Evolutionary conservation across 2,113 vertebrate species (phyloP), one percentile per base, ranked within the genome.

Genomic region (Vidua macroura): DNA sequence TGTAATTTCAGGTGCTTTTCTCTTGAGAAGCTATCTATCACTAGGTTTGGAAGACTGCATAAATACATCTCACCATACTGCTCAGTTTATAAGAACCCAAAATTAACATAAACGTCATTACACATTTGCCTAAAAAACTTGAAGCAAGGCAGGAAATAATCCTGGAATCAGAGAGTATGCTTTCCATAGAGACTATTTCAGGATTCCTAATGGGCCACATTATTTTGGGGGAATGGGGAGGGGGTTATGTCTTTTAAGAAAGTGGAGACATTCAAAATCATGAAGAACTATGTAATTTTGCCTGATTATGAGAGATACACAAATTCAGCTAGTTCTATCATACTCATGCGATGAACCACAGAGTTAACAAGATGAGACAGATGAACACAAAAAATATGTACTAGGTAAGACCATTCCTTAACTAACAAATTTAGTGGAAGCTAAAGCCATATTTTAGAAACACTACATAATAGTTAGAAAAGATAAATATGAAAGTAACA

Each of bases 151-250:
- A 69, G 24, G 22, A 86, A n/a, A 81, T 56, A 49, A 83, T 44
- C 8, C 17, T 58, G 22, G 8, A 78, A 30, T 74, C 20, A 58
- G 18, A 68, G 11, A 72, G 13, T 28, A 67, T 18, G 14, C 8
- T 67, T 76, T 55, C 44, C 39, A n/a, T n/a, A 78, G 62, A 9
- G 9, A 27, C 1, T 15, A 59, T 18, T 72, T 73, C 63, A 91
- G 41, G 7, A 15, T 68, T 92, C 46, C 13, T 66, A 83, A 60
- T 19, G 11, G 27, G 11, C 6, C 27, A 25, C 30, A 4, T 23
- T 58, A 27, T 51, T 58, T 22, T 39, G 41, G 11, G 9, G 27
- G 28, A 9, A 63, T 0, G 0, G 59, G 33, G 27, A 53, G 11
- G 11, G 11, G 11, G 23, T 17, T 73, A 35, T 20, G 37, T 33